These are phyloP conservation scores for Cnemophilus loriae DNA, from an alignment of 2,113 vertebrate genomes.

Conservation along the genomic window DNA sequence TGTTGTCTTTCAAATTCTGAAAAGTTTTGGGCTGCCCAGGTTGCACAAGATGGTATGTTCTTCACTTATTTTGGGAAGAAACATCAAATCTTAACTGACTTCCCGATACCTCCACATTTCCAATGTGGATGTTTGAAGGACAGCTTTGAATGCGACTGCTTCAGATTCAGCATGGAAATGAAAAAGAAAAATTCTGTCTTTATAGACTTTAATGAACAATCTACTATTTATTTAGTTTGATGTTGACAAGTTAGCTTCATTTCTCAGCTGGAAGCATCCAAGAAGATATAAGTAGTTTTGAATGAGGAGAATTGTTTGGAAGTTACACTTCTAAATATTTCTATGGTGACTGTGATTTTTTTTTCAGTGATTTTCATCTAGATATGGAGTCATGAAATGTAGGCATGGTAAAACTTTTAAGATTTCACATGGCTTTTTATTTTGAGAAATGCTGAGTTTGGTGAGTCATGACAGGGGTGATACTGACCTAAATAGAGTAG, in stretches of 20 bases:
- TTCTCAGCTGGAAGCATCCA: neutral
- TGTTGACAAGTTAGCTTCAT: neutral
- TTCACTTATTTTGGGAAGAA: neutral
- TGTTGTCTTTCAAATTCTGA: neutral
- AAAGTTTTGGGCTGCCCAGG: neutral
- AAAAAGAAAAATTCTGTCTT: neutral
- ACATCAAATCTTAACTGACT: neutral
- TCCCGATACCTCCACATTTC: neutral
- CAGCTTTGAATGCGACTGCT: neutral
- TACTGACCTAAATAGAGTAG: neutral
- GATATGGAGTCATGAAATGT: neutral
- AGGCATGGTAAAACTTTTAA: neutral
- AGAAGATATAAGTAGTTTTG: neutral
- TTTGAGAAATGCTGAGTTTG: neutral
- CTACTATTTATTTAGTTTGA: neutral
- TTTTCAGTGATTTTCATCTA: neutral
- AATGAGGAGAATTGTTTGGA: neutral
- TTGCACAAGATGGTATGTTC: neutral
- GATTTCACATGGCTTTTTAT: neutral
- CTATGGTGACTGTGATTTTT: rapidly evolving
- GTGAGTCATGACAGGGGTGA: neutral
- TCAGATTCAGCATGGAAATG: neutral
- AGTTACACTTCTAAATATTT: neutral
- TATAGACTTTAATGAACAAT: neutral
- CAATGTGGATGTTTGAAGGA: neutral